Conservation (phyloP, 2,797 vertebrate species). For the Lagorchestes hirsutus region DNA sequence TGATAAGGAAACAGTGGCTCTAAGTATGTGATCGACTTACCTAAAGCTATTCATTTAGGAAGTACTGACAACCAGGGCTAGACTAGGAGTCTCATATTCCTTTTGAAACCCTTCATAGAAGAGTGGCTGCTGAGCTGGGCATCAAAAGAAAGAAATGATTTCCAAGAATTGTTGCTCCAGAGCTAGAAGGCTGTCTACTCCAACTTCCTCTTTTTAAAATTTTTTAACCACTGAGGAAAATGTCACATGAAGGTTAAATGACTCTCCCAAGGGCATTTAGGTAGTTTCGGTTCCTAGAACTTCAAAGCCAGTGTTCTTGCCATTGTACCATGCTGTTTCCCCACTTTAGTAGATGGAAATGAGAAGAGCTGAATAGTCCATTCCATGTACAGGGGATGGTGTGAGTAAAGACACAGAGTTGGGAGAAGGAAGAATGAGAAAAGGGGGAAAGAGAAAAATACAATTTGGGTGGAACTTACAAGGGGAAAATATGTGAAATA, state of each 20-base stretch:
- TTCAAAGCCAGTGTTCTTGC: background rate
- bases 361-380: background rate
- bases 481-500: background rate
- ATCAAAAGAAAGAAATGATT: background rate
- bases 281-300: background rate
- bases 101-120: background rate
- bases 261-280: background rate
- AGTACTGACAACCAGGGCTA: background rate
- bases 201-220: background rate
- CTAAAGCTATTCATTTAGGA: background rate
- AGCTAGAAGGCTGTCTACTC: background rate
- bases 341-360: background rate
- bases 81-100: background rate
- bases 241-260: slow-evolving; percentile 2
- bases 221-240: slow-evolving; percentile 34
- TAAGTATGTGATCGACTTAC: background rate
- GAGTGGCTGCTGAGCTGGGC: background rate
- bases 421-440: background rate
- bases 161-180: background rate
- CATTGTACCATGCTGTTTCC: background rate
- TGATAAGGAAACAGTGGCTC: background rate
- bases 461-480: background rate
- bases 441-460: background rate
- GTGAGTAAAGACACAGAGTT: background rate
- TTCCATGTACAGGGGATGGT: background rate